Conservation (phyloP, 2,113 vertebrate genomes). For the Hemibates koningsi region DNA sequence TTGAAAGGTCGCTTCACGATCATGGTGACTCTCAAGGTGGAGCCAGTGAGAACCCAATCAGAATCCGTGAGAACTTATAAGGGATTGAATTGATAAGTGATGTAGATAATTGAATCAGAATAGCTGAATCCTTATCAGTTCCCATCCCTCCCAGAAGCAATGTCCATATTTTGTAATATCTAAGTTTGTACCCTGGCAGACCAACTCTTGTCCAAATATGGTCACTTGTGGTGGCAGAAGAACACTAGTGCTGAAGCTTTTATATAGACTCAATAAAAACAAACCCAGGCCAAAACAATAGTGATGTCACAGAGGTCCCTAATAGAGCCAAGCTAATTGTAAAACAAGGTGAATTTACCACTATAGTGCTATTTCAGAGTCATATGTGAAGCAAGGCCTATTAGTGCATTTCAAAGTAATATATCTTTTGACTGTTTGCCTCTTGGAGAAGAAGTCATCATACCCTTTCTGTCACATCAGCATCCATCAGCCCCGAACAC, state of each 20-base stretch:
- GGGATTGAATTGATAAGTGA: not conserved
- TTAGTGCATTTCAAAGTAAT: not conserved
- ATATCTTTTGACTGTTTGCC: not conserved
- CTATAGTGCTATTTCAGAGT: not conserved
- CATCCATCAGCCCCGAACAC: conserved; percentile 18
- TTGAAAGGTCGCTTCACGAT: not conserved
- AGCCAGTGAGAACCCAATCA: not conserved
- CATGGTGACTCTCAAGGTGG: not conserved
- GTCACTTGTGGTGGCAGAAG: not conserved
- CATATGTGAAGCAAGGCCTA: not conserved
- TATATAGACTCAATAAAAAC: not conserved
- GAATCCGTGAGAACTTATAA: not conserved
- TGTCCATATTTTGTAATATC: not conserved
- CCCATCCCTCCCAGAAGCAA: not conserved
- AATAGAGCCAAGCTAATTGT: not conserved
- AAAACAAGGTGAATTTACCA: not conserved
- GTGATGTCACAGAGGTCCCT: not conserved
- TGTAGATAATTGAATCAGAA: not conserved
- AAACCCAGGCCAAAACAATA: not conserved
- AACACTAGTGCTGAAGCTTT: not conserved
- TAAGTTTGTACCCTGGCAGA: not conserved
- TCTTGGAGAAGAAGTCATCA: not conserved
- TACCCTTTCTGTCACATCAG: conserved; percentile 34
- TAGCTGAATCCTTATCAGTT: not conserved
- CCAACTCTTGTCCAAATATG: not conserved